Evolutionary conservation across 2,888 invertebrate genomes (phyloP).

Genomic region (Zhengitettix transpicula): DNA sequence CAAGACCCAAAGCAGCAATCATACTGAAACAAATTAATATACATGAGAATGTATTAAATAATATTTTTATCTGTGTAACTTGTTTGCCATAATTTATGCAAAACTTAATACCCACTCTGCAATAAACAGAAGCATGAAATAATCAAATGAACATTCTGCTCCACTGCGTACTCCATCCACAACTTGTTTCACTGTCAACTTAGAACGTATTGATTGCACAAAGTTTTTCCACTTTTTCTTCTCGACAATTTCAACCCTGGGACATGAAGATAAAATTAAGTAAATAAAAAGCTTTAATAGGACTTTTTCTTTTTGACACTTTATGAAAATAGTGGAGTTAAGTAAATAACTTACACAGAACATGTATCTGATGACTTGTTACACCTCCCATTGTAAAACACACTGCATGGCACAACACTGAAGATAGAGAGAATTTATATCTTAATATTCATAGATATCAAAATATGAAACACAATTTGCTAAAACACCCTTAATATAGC

Average conservation of each 20-base stretch:
- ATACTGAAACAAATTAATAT: constrained; percentile 34
- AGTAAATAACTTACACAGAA: no score
- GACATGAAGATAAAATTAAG: not conserved
- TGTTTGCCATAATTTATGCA: not conserved
- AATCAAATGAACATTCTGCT: constrained; percentile 70
- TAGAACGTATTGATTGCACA: constrained; percentile 59
- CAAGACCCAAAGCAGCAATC: constrained; percentile 64
- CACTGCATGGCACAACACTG: constrained; percentile 46
- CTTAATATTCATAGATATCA: not conserved
- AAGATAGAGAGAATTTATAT: not conserved
- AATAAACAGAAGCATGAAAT: constrained; percentile 57
- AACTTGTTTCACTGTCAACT: constrained; percentile 67
- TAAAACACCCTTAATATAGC: no score
- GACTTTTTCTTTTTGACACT: not conserved
- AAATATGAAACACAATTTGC: no score
- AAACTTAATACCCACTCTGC: constrained; percentile 51
- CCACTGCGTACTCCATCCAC: constrained; percentile 60
- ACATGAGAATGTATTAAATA: not conserved
- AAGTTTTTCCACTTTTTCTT: constrained; percentile 50
- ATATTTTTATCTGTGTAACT: not conserved
- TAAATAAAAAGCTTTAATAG: not conserved
- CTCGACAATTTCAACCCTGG: constrained; percentile 20
- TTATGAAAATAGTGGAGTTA: not conserved
- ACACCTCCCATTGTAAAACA: constrained; percentile 31
- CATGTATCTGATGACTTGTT: constrained; percentile 1